Conservation (phyloP, 2,797 vertebrate species). For the Enteromius afrohamiltoni region DNA sequence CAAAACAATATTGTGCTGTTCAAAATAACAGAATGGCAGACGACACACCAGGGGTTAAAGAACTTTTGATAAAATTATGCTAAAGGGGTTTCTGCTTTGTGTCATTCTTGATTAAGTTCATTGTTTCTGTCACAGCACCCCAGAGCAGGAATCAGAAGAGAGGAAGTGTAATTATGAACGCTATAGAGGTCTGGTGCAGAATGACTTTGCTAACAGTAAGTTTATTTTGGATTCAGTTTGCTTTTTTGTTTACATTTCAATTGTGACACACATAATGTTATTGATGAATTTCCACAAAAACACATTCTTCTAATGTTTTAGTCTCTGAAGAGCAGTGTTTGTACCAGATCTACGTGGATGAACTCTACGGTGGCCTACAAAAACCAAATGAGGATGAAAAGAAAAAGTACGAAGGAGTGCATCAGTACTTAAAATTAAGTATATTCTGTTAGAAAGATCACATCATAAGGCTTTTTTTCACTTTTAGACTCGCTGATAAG, state of each 20-base stretch:
- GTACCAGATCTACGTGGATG: conserved; percentile 97
- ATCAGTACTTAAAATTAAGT: not conserved
- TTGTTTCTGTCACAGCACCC: conserved; percentile 73
- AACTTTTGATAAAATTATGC: not conserved
- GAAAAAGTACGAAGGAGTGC: conserved; percentile 85
- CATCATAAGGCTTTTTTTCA: not conserved
- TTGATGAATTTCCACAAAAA: conserved; percentile 23
- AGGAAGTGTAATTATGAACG: conserved; percentile 96
- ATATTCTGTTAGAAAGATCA: not conserved
- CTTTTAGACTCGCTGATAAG: conserved; percentile 87
- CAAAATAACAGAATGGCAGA: not conserved
- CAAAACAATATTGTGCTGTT: not conserved
- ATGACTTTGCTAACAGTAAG: conserved; percentile 97
- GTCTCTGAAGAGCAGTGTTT: conserved; percentile 98
- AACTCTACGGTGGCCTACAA: conserved; percentile 92
- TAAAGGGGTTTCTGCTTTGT: not conserved
- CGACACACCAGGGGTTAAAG: not conserved
- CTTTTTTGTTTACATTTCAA: not conserved
- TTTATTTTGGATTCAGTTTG: conserved; percentile 48
- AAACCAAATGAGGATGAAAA: conserved; percentile 96
- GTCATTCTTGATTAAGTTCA: not conserved
- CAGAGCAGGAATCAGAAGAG: conserved; percentile 92
- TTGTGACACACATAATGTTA: conserved; percentile 16
- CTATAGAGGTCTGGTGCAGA: conserved; percentile 95
- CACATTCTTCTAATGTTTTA: conserved; percentile 65